A percentile compares a stretch with the other conserved stretches of the same genome.
Evolutionary conservation across 2,888 invertebrate genomes (phyloP).

Genomic region (Tiphia femorata): DNA sequence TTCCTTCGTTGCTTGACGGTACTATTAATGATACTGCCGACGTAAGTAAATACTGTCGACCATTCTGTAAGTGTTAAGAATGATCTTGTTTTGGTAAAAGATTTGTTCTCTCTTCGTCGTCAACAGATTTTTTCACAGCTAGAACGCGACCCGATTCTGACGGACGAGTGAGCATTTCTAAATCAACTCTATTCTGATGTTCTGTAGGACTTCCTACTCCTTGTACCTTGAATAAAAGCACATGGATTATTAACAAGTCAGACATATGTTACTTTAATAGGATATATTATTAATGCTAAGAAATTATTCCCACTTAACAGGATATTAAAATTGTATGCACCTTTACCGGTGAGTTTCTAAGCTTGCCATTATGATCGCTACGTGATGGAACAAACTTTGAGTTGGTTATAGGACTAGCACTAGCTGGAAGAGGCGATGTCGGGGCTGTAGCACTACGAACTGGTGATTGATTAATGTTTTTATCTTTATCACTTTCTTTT

Average conservation of each 20-base stretch:
- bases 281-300: background rate
- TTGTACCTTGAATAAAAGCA: slow-evolving; percentile 21
- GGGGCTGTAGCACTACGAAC: slow-evolving; percentile 55
- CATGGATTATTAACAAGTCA: background rate
- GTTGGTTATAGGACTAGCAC: slow-evolving; percentile 62
- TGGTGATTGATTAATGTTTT: slow-evolving; percentile 45
- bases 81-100: slow-evolving; percentile 55
- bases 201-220: slow-evolving; percentile 38
- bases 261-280: background rate
- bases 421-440: slow-evolving; percentile 60
- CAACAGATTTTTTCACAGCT: slow-evolving; percentile 41
- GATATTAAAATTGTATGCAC: slow-evolving; percentile 41
- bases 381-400: slow-evolving; percentile 58
- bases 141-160: slow-evolving; percentile 45
- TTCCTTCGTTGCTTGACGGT: slow-evolving; percentile 42
- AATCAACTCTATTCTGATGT: slow-evolving; percentile 37
- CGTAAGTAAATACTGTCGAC: slow-evolving; percentile 45
- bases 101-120: slow-evolving; percentile 60
- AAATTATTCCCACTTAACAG: background rate
- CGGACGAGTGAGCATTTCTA: slow-evolving; percentile 48
- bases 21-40: slow-evolving; percentile 31
- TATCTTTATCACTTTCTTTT: slow-evolving; percentile 27
- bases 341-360: slow-evolving; percentile 61
- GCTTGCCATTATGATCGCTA: slow-evolving; percentile 60
- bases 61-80: slow-evolving; percentile 62